Conservation (phyloP, 2,113 vertebrate genomes). For the Lipophrys pholis region DNA sequence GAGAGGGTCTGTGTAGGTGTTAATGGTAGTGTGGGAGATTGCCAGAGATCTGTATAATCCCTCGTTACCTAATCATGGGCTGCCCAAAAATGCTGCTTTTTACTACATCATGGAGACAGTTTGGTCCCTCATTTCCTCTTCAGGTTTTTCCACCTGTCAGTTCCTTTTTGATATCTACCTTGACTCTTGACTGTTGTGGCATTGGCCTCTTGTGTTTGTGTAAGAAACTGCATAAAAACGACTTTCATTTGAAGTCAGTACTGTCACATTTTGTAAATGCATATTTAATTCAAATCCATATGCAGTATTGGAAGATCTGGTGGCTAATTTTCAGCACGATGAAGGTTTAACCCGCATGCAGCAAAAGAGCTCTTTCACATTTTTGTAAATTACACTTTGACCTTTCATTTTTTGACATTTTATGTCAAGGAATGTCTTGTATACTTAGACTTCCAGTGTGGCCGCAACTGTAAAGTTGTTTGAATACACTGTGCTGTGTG, state of each 20-base stretch:
- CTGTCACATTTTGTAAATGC: slow-evolving; percentile 8
- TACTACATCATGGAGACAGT: slow-evolving; percentile 5
- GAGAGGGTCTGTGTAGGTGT: slow-evolving; percentile 74
- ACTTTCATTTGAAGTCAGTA: slow-evolving; percentile 21
- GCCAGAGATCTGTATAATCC: slow-evolving; percentile 59
- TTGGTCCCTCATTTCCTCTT: slow-evolving; percentile 1
- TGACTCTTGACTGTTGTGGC: background rate
- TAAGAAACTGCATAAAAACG: no score
- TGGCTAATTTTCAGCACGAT: slow-evolving; percentile 36
- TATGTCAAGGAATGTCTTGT: slow-evolving; percentile 2
- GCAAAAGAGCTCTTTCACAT: slow-evolving; percentile 10
- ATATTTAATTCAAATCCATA: slow-evolving; percentile 20
- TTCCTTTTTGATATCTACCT: background rate
- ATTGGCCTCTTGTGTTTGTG: background rate
- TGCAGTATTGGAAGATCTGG: slow-evolving; percentile 3
- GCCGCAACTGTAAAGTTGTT: background rate
- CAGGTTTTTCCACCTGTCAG: background rate
- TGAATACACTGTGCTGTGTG: background rate
- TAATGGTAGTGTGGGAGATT: slow-evolving; percentile 68
- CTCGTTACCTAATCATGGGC: slow-evolving; percentile 50
- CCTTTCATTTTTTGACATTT: background rate
- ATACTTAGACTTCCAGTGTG: slow-evolving; percentile 1
- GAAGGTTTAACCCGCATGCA: slow-evolving; percentile 13
- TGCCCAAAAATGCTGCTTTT: slow-evolving; percentile 44
- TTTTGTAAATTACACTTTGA: slow-evolving; percentile 13